phyloP scores from a whole-genome alignment of 2,888 invertebrate genomes.

The Acrobasis suavella region DNA sequence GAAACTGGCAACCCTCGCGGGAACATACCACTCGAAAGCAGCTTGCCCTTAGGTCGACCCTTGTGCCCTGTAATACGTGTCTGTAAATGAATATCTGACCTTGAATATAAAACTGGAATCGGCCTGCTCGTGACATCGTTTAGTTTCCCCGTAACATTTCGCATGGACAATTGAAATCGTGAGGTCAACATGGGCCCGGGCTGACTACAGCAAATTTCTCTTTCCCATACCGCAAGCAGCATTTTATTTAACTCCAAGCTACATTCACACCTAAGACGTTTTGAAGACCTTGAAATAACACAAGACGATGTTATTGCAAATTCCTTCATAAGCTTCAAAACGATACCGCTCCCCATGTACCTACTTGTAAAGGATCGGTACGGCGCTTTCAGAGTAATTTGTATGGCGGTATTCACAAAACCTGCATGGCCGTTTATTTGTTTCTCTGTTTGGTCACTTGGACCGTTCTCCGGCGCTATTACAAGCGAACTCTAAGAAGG shows the following conservation, averaged over 20 bases:
- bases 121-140: conserved; percentile 76
- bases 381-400: conserved; percentile 13
- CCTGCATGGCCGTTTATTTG: conserved; percentile 11
- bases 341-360: conserved; percentile 4
- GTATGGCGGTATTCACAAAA: conserved; percentile 15
- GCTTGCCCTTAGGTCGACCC: conserved; percentile 26
- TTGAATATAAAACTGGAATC: conserved; percentile 76
- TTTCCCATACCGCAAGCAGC: conserved; percentile 72
- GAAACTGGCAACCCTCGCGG: not conserved
- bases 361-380: not conserved
- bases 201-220: conserved; percentile 77
- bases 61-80: conserved; percentile 50
- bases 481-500: conserved; percentile 4
- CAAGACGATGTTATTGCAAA: not conserved
- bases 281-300: not conserved
- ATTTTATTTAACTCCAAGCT: conserved; percentile 51
- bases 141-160: conserved; percentile 75
- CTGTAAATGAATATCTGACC: conserved; percentile 69
- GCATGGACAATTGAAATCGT: conserved; percentile 82
- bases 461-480: conserved; percentile 12
- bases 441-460: conserved; percentile 17
- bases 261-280: not conserved
- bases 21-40: not conserved
- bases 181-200: conserved; percentile 76
- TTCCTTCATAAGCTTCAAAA: conserved; percentile 2